Evolutionary conservation across 2,888 invertebrate species (phyloP).

Genomic region (Cephus pulcher): DNA sequence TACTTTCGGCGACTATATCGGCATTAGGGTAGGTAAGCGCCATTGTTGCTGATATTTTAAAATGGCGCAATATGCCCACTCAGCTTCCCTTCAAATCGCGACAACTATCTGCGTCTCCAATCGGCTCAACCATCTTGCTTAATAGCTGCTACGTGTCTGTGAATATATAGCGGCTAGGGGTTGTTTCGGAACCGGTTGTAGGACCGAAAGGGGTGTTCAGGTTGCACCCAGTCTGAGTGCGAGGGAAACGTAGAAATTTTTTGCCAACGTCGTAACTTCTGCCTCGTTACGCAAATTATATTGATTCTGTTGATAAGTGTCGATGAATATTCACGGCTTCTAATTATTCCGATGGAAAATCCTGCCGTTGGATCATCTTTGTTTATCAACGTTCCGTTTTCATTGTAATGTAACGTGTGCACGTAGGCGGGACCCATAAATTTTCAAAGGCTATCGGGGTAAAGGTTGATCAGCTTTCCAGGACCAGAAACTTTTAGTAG

Average conservation of each 20-base stretch:
- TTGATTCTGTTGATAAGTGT: background rate
- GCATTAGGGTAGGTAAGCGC: background rate
- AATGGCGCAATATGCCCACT: constrained; percentile 42
- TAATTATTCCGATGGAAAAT: background rate
- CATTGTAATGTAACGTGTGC: background rate
- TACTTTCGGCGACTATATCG: background rate
- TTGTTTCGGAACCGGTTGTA: background rate
- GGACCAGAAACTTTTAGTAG: background rate
- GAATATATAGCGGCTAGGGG: constrained; percentile 47
- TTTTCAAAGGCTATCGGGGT: background rate
- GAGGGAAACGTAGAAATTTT: background rate
- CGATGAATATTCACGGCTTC: background rate
- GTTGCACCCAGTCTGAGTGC: background rate
- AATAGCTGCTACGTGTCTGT: constrained; percentile 61
- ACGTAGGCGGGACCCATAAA: background rate
- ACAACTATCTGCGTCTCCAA: constrained; percentile 45
- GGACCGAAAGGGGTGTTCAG: background rate
- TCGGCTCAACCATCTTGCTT: constrained; percentile 49
- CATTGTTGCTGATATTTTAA: constrained; percentile 21
- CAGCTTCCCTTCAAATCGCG: constrained; percentile 50
- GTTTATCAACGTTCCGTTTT: background rate
- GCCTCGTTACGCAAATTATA: constrained; percentile 20
- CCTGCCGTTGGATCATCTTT: background rate
- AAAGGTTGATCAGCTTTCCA: background rate
- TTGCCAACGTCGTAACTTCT: constrained; percentile 11